Percentiles rank a stretch among this genome's conserved stretches.
Evolutionary conservation across 2,888 invertebrate genomes (phyloP).

Genomic region (Chymomyza amoena): DNA sequence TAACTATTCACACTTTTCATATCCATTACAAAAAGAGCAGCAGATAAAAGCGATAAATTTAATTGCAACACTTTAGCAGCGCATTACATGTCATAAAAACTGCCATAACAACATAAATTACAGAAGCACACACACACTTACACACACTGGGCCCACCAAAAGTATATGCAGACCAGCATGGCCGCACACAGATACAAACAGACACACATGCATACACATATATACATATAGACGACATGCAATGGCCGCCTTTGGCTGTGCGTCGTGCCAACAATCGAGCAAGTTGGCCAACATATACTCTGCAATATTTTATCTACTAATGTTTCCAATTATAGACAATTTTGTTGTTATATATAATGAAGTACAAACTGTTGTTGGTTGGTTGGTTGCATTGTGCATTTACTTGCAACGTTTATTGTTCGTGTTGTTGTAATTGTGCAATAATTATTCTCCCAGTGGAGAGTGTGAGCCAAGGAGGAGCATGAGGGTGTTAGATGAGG

Average conservation of each 20-base stretch:
- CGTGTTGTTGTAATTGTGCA: conserved; percentile 4
- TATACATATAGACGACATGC: not conserved
- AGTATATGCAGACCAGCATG: not conserved
- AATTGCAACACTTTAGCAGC: conserved; percentile 58
- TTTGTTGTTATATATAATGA: conserved; percentile 58
- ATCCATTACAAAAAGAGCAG: not conserved
- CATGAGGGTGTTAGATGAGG: not conserved
- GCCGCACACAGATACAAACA: not conserved
- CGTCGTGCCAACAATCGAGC: not conserved
- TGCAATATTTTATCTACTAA: conserved; percentile 65
- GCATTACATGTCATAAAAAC: conserved; percentile 51
- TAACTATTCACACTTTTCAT: not conserved
- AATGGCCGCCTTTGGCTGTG: not conserved
- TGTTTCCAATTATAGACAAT: conserved; percentile 22
- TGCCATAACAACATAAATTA: conserved; percentile 48
- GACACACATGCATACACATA: not conserved
- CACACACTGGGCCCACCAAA: conserved; percentile 12
- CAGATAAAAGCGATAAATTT: conserved; percentile 39
- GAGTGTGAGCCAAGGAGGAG: no score
- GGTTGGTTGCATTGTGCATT: conserved; percentile 18
- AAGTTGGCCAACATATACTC: conserved; percentile 21
- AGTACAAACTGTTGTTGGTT: conserved; percentile 22
- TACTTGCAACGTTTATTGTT: conserved; percentile 24
- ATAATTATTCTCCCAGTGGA: not conserved
- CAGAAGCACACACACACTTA: conserved; percentile 16